Evolutionary conservation across 2,113 vertebrate genomes (phyloP).

Genomic region (human): DNA sequence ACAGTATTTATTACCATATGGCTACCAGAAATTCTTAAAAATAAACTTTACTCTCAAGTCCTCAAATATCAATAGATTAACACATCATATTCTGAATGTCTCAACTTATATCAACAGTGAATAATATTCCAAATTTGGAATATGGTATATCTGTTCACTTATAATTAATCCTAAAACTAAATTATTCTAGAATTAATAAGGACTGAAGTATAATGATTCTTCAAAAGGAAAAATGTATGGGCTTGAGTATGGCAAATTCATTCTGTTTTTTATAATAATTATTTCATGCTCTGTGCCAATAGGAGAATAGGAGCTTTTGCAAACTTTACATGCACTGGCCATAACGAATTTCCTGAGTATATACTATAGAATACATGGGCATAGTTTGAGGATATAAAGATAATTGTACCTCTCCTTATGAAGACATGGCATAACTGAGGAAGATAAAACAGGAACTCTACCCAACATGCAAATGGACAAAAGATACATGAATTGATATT

Average conservation of each 20-base stretch:
- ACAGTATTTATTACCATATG: neutral
- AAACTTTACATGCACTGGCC: neutral
- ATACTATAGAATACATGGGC: neutral
- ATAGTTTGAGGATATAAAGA: neutral
- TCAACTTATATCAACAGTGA: neutral
- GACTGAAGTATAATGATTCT: neutral
- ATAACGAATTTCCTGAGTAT: neutral
- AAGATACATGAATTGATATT: neutral
- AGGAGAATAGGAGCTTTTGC: neutral
- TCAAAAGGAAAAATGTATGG: neutral
- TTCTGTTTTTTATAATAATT: neutral
- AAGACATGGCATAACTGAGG: neutral
- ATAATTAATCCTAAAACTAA: neutral
- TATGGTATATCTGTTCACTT: neutral
- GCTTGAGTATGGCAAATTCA: neutral
- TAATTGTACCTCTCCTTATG: neutral
- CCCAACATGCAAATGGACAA: neutral
- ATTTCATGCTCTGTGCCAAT: neutral
- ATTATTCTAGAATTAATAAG: neutral
- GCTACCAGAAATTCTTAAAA: neutral
- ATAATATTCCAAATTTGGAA: neutral
- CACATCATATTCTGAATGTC: neutral
- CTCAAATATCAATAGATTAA: constrained; percentile 7
- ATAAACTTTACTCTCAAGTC: neutral
- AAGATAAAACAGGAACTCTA: neutral